Conservation (phyloP, 2,888 invertebrate genomes). For the Notocelia uddmanniana region DNA sequence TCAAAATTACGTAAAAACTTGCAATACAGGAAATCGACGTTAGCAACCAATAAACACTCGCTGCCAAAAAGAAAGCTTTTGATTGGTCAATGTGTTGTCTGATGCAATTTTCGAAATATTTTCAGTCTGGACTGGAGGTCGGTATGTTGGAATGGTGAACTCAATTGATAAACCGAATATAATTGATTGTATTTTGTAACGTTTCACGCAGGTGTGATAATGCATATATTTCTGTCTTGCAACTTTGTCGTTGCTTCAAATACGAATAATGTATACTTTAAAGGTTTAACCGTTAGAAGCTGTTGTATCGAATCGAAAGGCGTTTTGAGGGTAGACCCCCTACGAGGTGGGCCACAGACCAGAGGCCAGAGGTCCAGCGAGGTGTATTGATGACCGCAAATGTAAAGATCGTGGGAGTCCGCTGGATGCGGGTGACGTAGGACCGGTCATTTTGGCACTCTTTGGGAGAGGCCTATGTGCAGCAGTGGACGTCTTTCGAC, state of each 20-base stretch:
- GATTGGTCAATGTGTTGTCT: constrained; percentile 51
- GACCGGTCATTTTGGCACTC: no score
- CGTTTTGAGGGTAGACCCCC: no score
- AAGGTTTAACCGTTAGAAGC: no score
- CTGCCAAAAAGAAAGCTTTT: constrained; percentile 16
- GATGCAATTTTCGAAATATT: constrained; percentile 67
- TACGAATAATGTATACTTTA: neutral
- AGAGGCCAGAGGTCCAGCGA: no score
- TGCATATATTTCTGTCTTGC: neutral
- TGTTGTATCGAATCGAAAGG: no score
- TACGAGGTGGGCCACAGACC: no score
- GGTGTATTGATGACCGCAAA: no score
- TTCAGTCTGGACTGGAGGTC: constrained; percentile 48
- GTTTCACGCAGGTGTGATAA: constrained; percentile 22
- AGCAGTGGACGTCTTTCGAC: no score
- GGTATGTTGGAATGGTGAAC: constrained; percentile 17
- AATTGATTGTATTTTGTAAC: constrained; percentile 27
- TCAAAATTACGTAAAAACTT: neutral
- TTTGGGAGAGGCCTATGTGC: no score
- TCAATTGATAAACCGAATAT: constrained; percentile 15
- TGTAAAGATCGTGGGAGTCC: no score
- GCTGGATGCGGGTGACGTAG: no score
- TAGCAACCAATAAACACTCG: constrained; percentile 44
- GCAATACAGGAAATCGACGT: constrained; percentile 8
- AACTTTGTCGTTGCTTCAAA: neutral